These are phyloP conservation scores for Ornithoptera priamus DNA, from an alignment of 2,888 invertebrate genomes.

Conservation along the genomic window DNA sequence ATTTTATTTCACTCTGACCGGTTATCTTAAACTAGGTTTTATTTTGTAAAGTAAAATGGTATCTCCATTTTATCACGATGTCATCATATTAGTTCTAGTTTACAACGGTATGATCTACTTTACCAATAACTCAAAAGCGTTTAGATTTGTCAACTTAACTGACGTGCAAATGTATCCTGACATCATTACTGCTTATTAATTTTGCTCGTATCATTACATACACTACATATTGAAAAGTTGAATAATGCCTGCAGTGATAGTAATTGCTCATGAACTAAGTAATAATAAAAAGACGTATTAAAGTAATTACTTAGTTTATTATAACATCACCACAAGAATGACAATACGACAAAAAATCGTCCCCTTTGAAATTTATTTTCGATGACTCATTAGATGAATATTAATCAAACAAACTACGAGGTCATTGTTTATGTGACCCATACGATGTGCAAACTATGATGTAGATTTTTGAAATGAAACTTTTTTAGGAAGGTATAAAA, in stretches of 20 bases:
- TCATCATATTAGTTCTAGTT: neutral
- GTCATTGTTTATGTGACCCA: neutral
- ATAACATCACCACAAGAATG: neutral
- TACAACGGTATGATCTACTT: no score
- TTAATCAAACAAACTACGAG: slow-evolving; percentile 1
- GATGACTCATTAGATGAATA: neutral
- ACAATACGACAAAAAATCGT: neutral
- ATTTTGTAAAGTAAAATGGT: neutral
- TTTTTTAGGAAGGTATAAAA: no score
- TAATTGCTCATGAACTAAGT: neutral
- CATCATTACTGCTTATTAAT: no score
- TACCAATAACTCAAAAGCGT: no score
- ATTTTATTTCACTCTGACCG: slow-evolving; percentile 12
- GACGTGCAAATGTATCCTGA: no score
- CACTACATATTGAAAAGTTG: neutral
- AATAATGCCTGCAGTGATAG: neutral
- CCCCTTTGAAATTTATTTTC: neutral
- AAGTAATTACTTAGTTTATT: neutral
- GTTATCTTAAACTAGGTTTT: neutral
- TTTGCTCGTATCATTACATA: no score
- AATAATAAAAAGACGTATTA: neutral
- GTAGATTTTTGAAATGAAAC: no score
- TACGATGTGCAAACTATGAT: no score
- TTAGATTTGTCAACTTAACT: no score
- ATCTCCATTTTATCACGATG: neutral